Base-by-base conservation (phyloP, 2,113 vertebrate genomes). In the Eurystomus gularis region DNA sequence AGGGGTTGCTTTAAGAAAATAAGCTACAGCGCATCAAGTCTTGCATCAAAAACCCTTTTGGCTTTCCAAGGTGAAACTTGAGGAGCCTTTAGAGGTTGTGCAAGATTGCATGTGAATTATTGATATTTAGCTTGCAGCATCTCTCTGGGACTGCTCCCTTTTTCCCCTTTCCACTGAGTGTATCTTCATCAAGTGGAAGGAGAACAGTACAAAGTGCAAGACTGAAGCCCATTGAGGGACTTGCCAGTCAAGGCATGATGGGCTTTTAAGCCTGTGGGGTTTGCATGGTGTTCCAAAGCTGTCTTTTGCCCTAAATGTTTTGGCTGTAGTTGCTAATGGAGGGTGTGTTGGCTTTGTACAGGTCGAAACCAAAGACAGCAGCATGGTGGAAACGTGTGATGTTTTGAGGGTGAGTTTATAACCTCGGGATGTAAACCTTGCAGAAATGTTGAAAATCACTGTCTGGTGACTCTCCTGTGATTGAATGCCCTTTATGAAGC, bases 121-220 rank as follows among this genome's bases (percentile, higher is more conserved):
- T 42, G 40, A 24, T 86, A n/a, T 6, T 58, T 39, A 35, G 8
- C 18, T 60, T 35, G 33, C 57, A 23, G 57, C 21, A 11, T 60
- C 20, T 35, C 11, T 57, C 54, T 57, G 51, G 57, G 33, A 10
- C 40, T 0, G 6, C 35, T 71, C 54, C 61, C 39, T 65, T 60
- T 85, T 28, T 8, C 13, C 35, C 11, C 26, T 57, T 10, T 10
- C 31, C 55, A 2, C 55, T 23, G 29, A 26, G 6, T 12, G 1
- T 39, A 6, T 54, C 25, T n/a, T 21, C 1, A 2, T 33, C 25
- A 13, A 13, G 4, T 0, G 12, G 55, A n/a, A 70, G 55, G 54
- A 62, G 79, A 40, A 21, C 25, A 35, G 57, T 4, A 8, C 0
- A 1, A 37, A 57, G 11, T 25, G 25, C 33, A 19, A 58, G 44